Percentiles rank a stretch among this genome's conserved stretches.
Conservation (phyloP, 2,113 vertebrate species). For the Megalops atlanticus region DNA sequence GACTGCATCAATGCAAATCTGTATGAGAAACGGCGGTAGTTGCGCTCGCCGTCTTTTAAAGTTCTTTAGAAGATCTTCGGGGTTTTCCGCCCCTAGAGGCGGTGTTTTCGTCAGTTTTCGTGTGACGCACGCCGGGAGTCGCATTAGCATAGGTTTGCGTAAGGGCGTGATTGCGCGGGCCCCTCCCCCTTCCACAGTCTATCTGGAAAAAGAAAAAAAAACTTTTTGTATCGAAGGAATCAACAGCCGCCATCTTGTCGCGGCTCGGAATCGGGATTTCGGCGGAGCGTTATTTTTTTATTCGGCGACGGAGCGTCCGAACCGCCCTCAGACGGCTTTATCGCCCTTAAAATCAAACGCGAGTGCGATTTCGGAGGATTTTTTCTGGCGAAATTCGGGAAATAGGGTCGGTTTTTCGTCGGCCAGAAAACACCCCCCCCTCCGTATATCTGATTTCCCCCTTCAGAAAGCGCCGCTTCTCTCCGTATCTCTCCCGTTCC, state of each 20-base stretch:
- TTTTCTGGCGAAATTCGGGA: conserved; percentile 65
- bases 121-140: conserved; percentile 44
- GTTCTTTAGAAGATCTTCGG: conserved; percentile 14
- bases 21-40: conserved; percentile 49
- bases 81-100: conserved; percentile 58
- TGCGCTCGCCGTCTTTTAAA: conserved; percentile 47
- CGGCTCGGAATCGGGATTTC: conserved; percentile 87
- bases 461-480: conserved; percentile 73
- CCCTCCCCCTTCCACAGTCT: conserved; percentile 81
- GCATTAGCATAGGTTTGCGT: conserved; percentile 53
- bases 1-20: too few relatives aligned
- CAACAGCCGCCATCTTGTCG: conserved; percentile 98
- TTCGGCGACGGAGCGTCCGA: conserved; percentile 63
- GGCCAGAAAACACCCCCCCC: conserved; percentile 66
- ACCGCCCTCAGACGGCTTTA: conserved; percentile 68
- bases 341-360: conserved; percentile 51
- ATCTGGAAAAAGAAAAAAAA: conserved; percentile 89
- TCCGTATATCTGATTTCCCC: conserved; percentile 74
- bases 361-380: conserved; percentile 54
- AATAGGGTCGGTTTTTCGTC: conserved; percentile 64
- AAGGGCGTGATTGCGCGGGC: conserved; percentile 79
- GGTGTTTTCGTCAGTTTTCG: conserved; percentile 24
- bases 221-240: conserved; percentile 90
- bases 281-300: conserved; percentile 68
- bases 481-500: conserved; percentile 64